A percentile compares a stretch with the other conserved stretches of the same genome.
phyloP scores from a whole-genome alignment of 1,140 invertebrate species.

The Rhysida immarginata region DNA sequence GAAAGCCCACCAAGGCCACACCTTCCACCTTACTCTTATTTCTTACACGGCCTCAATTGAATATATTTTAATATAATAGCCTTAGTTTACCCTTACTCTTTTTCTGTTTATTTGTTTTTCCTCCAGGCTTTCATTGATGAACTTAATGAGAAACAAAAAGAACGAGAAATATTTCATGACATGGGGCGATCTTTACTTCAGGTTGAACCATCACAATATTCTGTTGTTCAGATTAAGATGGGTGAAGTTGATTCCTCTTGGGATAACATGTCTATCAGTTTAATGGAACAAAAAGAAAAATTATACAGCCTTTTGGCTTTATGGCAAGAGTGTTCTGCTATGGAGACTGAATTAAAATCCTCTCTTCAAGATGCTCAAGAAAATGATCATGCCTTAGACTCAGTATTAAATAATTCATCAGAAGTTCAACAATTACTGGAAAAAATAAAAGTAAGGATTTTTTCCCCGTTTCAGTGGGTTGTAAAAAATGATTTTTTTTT shows the following conservation, averaged over 20 bases:
- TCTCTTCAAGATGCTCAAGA: slow-evolving; percentile 16
- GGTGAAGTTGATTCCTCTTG: slow-evolving; percentile 57
- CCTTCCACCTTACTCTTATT: too few species aligned
- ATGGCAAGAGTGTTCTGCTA: slow-evolving; percentile 47
- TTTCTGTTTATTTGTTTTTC: background rate
- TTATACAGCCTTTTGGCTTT: slow-evolving; percentile 51
- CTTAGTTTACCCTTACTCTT: background rate
- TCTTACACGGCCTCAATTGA: too few species aligned
- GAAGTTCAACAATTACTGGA: slow-evolving; percentile 25
- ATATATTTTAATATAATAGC: too few species aligned
- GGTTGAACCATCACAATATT: slow-evolving; percentile 59
- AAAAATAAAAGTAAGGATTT: slow-evolving; percentile 25
- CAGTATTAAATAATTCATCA: slow-evolving; percentile 6
- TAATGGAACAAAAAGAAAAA: slow-evolving; percentile 46
- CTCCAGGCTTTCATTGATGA: background rate
- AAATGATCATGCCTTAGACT: background rate
- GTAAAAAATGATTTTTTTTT: too few species aligned
- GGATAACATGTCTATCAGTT: slow-evolving; percentile 54
- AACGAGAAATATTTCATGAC: slow-evolving; percentile 33
- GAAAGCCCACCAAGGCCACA: too few species aligned
- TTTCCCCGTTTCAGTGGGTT: too few species aligned
- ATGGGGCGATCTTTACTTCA: slow-evolving; percentile 59
- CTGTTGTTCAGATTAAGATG: slow-evolving; percentile 57
- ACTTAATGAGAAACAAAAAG: background rate
- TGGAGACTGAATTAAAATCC: slow-evolving; percentile 21